phyloP scores from a whole-genome alignment of 2,888 invertebrate genomes.

The Sphaerophoria rueppellii region DNA sequence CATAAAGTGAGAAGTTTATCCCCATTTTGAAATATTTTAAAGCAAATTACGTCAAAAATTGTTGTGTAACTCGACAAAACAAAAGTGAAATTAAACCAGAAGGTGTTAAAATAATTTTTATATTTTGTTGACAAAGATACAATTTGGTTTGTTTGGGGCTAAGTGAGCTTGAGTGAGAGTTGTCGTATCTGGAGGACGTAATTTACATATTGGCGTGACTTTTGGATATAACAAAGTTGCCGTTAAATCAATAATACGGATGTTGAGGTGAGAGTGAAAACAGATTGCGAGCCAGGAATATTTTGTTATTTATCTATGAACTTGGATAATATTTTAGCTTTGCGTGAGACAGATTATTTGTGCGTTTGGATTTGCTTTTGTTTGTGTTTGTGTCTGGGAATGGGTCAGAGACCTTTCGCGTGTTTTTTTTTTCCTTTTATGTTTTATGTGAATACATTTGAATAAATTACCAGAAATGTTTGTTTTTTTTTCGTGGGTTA shows the following conservation, averaged over 20 bases:
- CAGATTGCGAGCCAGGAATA: background rate
- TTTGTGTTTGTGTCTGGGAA: background rate
- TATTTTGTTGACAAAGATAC: slow-evolving; percentile 8
- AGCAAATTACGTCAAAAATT: background rate
- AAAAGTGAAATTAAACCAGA: background rate
- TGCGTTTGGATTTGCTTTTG: background rate
- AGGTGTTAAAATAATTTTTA: slow-evolving; percentile 10
- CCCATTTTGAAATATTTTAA: background rate
- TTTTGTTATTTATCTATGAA: background rate
- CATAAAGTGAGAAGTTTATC: slow-evolving; percentile 7
- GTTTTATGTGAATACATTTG: slow-evolving; percentile 6
- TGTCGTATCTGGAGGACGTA: slow-evolving; percentile 1
- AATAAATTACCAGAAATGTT: slow-evolving; percentile 21
- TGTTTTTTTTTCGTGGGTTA: background rate
- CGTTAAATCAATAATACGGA: background rate
- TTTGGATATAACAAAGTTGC: slow-evolving; percentile 24
- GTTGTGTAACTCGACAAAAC: slow-evolving; percentile 1
- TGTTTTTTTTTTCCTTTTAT: background rate
- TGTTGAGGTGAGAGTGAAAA: slow-evolving; percentile 30
- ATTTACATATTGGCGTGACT: slow-evolving; percentile 13
- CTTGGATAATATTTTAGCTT: background rate
- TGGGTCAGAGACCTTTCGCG: slow-evolving; percentile 10
- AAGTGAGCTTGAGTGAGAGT: slow-evolving; percentile 17
- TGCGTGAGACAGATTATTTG: background rate
- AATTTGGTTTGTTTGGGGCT: background rate